Evolutionary conservation across 2,888 invertebrate species (phyloP), one percentile per base, ranked within the genome.

Genomic region (Eilema depressum): DNA sequence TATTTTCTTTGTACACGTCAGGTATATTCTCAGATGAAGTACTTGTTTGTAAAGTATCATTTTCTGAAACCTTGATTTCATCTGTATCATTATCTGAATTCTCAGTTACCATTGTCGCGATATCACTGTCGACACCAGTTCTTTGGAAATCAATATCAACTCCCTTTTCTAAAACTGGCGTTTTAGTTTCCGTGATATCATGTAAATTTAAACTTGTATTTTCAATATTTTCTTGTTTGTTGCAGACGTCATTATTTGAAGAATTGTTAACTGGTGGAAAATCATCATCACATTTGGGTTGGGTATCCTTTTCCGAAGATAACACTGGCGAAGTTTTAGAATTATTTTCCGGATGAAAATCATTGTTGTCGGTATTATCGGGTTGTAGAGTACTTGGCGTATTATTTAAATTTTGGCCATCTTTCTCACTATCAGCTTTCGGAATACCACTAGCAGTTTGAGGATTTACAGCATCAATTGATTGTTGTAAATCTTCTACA

Each of bases 61-160:
- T 28, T 57, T 70, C 64, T 10, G 68, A 66, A 41, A 14, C 17
- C 23, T 37, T 37, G 10, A 47, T 60, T 30, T 56, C 26, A 53
- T 71, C 7, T n/a, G 28, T 68, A 10, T 41, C 62, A 53, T 64
- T 73, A 30, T 23, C 28, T 11, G 71, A 69, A 62, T 82, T 70
- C 20, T 73, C 73, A 57, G 75, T 76, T 25, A 78, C 69, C 25
- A 80, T 66, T 60, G 77, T 75, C 26, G 65, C 56, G 5, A 78
- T 70, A 47, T 81, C 77, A 25, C 47, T 65, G 25, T 80, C 78
- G 25, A 64, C 53, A 59, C 73, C 66, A 23, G 41, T 47, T 47
- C 68, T 62, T 11, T 63, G 33, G 33, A 73, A 59, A 41, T 62
- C 47, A 26, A 37, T 17, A 14, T n/a, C n/a, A 53, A 17, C 4